A percentile compares a stretch with the other conserved stretches of the same genome.
Conservation (phyloP, 2,797 vertebrate genomes). For the Mycteria americana region DNA sequence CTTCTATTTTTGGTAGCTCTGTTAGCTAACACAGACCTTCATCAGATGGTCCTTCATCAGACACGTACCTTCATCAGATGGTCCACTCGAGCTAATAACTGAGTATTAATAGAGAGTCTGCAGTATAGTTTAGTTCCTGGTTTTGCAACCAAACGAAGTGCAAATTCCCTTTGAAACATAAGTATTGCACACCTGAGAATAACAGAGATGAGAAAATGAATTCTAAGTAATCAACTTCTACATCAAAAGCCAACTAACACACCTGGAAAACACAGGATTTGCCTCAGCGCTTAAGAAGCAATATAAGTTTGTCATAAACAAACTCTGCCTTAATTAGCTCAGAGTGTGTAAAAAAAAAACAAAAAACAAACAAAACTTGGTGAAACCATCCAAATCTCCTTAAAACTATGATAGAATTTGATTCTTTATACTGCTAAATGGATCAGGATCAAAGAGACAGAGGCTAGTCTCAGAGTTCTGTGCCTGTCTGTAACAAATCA, state of each 20-base stretch:
- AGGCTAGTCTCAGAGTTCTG: neutral
- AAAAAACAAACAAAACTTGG: neutral
- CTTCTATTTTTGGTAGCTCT: neutral
- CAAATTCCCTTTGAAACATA: constrained; percentile 99
- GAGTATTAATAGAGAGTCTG: constrained; percentile 95
- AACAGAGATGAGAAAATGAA: neutral
- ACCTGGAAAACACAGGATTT: neutral
- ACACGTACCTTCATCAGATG: constrained; percentile 97
- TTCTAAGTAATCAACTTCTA: neutral
- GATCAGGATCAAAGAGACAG: neutral
- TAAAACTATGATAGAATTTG: neutral
- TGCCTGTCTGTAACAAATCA: neutral
- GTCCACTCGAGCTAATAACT: constrained; percentile 92
- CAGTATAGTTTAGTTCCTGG: constrained; percentile 96
- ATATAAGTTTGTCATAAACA: neutral
- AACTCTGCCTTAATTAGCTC: neutral
- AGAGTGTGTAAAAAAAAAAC: neutral
- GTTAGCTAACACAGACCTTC: neutral
- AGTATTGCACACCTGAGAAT: constrained; percentile 90
- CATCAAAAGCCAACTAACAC: neutral
- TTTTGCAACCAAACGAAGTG: constrained; percentile 92
- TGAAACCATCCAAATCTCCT: neutral
- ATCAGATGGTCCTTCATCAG: constrained; percentile 85
- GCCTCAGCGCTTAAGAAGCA: neutral
- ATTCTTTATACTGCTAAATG: neutral